Percentiles rank a stretch among this genome's conserved stretches.
These are phyloP conservation scores for Oxycera nigricornis DNA, from an alignment of 2,888 invertebrate genomes.

Conservation along the genomic window DNA sequence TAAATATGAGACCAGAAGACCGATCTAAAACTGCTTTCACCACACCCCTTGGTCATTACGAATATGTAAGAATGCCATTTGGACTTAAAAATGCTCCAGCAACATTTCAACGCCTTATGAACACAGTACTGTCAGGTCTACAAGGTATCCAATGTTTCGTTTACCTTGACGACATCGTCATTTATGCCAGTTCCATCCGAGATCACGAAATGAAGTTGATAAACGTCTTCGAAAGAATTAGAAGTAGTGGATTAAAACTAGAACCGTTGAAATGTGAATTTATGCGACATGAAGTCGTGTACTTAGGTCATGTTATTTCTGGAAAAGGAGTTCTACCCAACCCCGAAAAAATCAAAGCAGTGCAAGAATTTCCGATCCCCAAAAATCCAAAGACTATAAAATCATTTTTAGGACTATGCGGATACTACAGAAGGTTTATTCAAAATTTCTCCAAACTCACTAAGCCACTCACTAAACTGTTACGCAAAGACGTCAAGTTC, in stretches of 20 bases:
- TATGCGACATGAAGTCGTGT: neutral
- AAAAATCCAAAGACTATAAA: neutral
- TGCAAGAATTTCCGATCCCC: slow-evolving; percentile 4
- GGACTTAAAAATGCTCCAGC: slow-evolving; percentile 59
- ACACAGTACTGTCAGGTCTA: slow-evolving; percentile 50
- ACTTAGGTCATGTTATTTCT: slow-evolving; percentile 52
- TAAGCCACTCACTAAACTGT: neutral
- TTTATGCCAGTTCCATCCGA: slow-evolving; percentile 4
- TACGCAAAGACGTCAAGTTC: neutral
- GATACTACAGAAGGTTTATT: slow-evolving; percentile 9
- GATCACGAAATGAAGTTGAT: slow-evolving; percentile 48
- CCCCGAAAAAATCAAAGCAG: neutral
- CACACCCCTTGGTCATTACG: slow-evolving; percentile 53
- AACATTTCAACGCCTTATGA: slow-evolving; percentile 54
- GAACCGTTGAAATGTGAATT: slow-evolving; percentile 51
- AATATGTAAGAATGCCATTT: slow-evolving; percentile 56
- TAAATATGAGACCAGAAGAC: slow-evolving; percentile 51
- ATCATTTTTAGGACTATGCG: slow-evolving; percentile 3
- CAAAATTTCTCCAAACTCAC: neutral
- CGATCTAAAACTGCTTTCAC: slow-evolving; percentile 56
- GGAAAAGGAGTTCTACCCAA: slow-evolving; percentile 47
- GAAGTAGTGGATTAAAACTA: slow-evolving; percentile 48
- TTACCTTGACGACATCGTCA: slow-evolving; percentile 30
- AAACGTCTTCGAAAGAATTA: slow-evolving; percentile 49
- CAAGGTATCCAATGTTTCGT: slow-evolving; percentile 40